These are phyloP conservation scores for Mus caroli DNA, from an alignment of 2,797 vertebrate species.

Conservation along the genomic window DNA sequence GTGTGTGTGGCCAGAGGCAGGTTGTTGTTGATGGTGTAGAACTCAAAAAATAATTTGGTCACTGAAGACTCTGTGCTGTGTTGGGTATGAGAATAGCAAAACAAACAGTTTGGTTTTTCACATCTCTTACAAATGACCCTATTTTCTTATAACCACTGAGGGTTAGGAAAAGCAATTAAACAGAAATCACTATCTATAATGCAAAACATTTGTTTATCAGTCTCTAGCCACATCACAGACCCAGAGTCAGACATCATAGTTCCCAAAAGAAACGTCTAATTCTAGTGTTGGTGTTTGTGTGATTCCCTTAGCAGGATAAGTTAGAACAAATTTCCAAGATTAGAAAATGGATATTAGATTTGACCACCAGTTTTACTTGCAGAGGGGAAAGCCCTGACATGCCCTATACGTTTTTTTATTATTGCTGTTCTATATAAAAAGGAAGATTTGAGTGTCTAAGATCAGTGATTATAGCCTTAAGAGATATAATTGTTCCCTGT, in stretches of 20 bases:
- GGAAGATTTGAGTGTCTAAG: slow-evolving; percentile 48
- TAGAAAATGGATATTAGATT: slow-evolving; percentile 21
- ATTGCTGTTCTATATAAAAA: background rate
- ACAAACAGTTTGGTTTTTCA: background rate
- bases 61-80: background rate
- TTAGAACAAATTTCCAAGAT: slow-evolving; percentile 57
- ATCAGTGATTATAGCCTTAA: background rate
- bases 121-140: background rate
- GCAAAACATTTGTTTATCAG: background rate
- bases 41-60: background rate
- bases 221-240: background rate
- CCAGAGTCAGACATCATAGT: background rate
- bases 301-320: slow-evolving; percentile 28
- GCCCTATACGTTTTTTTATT: background rate
- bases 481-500: background rate
- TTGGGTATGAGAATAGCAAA: background rate
- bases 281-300: slow-evolving; percentile 5
- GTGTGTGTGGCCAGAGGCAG: background rate
- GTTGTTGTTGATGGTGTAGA: background rate
- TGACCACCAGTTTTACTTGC: background rate
- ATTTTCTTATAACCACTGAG: background rate
- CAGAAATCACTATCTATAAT: background rate
- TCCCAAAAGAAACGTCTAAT: slow-evolving; percentile 20
- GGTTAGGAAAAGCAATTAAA: background rate
- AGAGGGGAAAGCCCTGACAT: slow-evolving; percentile 34